A percentile compares a stretch with the other conserved stretches of the same genome.
These are phyloP conservation scores for Hippolais icterina DNA, from an alignment of 2,113 vertebrate species.

Conservation along the genomic window DNA sequence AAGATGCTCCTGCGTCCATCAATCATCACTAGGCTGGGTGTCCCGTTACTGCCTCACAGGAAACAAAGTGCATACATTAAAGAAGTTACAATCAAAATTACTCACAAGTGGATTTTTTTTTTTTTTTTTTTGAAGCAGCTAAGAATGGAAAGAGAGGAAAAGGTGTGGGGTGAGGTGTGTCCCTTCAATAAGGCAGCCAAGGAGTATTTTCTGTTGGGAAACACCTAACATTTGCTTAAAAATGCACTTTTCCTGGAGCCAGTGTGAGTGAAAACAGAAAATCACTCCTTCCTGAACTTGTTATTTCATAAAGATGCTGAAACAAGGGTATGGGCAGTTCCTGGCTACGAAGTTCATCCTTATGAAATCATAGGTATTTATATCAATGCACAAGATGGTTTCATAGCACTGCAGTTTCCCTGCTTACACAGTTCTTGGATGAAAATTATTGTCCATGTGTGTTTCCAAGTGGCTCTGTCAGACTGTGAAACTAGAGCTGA, in stretches of 20 bases:
- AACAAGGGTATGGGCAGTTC: not conserved
- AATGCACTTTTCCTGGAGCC: not conserved
- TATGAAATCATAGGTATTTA: not conserved
- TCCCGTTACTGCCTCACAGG: constrained; percentile 93
- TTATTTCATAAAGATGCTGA: not conserved
- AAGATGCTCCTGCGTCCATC: constrained; percentile 92
- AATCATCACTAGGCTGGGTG: constrained; percentile 89
- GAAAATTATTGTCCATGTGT: not conserved
- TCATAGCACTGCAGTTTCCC: not conserved
- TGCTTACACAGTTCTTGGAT: not conserved
- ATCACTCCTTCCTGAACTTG: not conserved
- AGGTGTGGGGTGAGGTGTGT: no score
- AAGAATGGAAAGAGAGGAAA: not conserved
- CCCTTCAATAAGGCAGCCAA: not conserved
- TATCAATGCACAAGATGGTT: not conserved
- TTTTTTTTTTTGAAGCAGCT: not conserved
- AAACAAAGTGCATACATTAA: constrained; percentile 83
- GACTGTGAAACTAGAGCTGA: not conserved
- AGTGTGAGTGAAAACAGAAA: not conserved
- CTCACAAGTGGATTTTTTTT: constrained; percentile 26
- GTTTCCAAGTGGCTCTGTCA: not conserved
- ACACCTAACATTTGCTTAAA: not conserved
- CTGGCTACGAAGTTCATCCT: not conserved
- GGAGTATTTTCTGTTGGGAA: not conserved
- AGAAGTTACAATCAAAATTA: constrained; percentile 80